Conservation (phyloP, 2,888 invertebrate species). For the Mycalesis mineus region DNA sequence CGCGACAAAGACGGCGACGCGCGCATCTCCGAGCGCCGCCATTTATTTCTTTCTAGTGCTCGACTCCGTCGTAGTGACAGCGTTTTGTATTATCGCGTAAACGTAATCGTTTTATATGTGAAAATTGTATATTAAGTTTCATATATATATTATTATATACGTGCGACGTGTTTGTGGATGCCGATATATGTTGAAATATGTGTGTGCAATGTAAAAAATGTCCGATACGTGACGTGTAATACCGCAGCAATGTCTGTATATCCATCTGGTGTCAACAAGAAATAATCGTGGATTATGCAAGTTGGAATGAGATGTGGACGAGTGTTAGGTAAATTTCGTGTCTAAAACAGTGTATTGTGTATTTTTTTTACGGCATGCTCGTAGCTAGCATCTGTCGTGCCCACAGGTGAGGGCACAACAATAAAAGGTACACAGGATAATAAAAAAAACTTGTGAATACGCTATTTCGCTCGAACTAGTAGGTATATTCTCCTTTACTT, state of each 20-base stretch:
- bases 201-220: constrained; percentile 37
- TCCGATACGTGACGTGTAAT: constrained; percentile 35
- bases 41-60: constrained; percentile 72
- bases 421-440: neutral
- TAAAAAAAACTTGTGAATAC: neutral
- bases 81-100: constrained; percentile 58
- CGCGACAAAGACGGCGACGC: constrained; percentile 43
- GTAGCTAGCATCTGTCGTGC: neutral
- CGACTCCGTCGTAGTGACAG: constrained; percentile 70
- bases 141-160: constrained; percentile 49
- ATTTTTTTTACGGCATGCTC: constrained; percentile 2
- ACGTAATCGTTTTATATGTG: constrained; percentile 64
- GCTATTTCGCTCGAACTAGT: neutral
- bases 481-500: no score
- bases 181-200: constrained; percentile 41
- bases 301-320: constrained; percentile 69
- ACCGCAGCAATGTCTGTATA: constrained; percentile 59
- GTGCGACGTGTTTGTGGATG: constrained; percentile 47
- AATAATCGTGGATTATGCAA: constrained; percentile 75
- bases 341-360: constrained; percentile 33
- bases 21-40: constrained; percentile 64
- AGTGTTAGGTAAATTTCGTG: constrained; percentile 66
- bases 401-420: neutral
- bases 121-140: constrained; percentile 63
- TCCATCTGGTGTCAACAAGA: constrained; percentile 71